A percentile compares a stretch with the other conserved stretches of the same genome.
Evolutionary conservation across 2,113 vertebrate species (phyloP).

Genomic region (Ictalurus furcatus): DNA sequence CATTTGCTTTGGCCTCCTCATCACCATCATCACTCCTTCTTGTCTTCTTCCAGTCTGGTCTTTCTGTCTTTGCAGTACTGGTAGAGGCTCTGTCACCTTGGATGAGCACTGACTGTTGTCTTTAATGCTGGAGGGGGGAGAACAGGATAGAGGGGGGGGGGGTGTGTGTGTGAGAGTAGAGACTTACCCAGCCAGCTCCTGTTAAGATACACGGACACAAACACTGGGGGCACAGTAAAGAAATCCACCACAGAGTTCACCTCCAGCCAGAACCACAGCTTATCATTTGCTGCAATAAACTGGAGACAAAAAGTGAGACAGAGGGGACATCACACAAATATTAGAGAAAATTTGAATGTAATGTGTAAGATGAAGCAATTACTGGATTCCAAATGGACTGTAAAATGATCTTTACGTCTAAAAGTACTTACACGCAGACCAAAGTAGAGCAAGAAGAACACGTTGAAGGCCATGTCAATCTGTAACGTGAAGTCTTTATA

Average conservation of each 20-base stretch:
- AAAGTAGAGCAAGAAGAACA: slow-evolving; percentile 99
- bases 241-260: slow-evolving; percentile 99
- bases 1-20: slow-evolving; percentile 1
- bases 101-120: slow-evolving; percentile 59
- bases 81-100: slow-evolving; percentile 63
- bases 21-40: neutral
- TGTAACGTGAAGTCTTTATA: slow-evolving; percentile 99
- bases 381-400: neutral
- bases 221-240: slow-evolving; percentile 98
- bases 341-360: neutral
- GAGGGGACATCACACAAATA: neutral
- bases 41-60: slow-evolving; percentile 49
- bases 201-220: slow-evolving; percentile 98
- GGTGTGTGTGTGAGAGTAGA: slow-evolving; percentile 5
- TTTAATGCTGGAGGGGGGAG: slow-evolving; percentile 42
- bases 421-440: slow-evolving; percentile 89
- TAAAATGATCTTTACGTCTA: neutral
- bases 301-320: slow-evolving; percentile 61
- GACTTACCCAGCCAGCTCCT: slow-evolving; percentile 99
- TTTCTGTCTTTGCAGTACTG: slow-evolving; percentile 56
- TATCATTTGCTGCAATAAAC: slow-evolving; percentile 99
- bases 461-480: slow-evolving; percentile 99
- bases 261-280: slow-evolving; percentile 99
- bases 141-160: slow-evolving; percentile 29
- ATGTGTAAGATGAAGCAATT: neutral